These are phyloP conservation scores for human DNA, from an alignment of 2,113 vertebrate species.

Conservation along the genomic window GRCh38 chr1:155822001-155822500, in stretches of 20 bases:
- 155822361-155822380: slow-evolving; percentile 89
- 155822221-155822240: neutral
- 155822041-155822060: neutral
- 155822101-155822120: neutral
- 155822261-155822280: accelerated
- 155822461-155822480: slow-evolving; percentile 85
- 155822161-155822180: neutral
- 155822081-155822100: neutral
- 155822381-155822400: slow-evolving; percentile 68
- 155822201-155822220: neutral
- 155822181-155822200: neutral
- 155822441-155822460: slow-evolving; percentile 77
- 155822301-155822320: slow-evolving; percentile 93
- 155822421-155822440: slow-evolving; percentile 83
- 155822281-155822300: slow-evolving; percentile 96
- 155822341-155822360: slow-evolving; percentile 92
- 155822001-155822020: neutral
- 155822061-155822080: neutral
- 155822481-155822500: slow-evolving; percentile 24
- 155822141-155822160: neutral
- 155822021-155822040: neutral
- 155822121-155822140: neutral
- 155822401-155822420: slow-evolving; percentile 77
- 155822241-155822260: neutral
- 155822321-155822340: slow-evolving; percentile 93